Evolutionary conservation across 2,113 vertebrate species (phyloP).

Genomic region (Saiga tatarica): DNA sequence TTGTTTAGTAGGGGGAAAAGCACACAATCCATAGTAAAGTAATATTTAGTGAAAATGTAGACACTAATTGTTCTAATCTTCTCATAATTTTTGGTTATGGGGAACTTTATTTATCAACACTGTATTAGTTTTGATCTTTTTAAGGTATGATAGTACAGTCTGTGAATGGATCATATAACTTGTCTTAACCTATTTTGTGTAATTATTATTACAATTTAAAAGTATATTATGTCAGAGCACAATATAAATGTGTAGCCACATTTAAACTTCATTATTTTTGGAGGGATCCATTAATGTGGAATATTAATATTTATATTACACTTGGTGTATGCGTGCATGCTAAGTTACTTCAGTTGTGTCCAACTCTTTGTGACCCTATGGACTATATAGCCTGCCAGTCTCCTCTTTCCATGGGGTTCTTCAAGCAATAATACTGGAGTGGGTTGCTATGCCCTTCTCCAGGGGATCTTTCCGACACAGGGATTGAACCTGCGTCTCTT

Average conservation of each 20-base stretch:
- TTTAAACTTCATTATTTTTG: slow-evolving; percentile 27
- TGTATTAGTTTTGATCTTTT: neutral
- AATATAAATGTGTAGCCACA: neutral
- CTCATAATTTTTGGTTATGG: neutral
- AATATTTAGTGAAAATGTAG: neutral
- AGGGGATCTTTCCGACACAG: neutral
- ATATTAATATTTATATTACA: neutral
- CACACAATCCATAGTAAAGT: slow-evolving; percentile 49
- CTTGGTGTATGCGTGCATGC: neutral
- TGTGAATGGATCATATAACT: neutral
- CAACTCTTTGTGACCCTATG: neutral
- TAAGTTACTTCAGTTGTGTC: neutral
- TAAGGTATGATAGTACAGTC: neutral
- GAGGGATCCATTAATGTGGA: neutral
- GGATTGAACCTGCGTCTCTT: neutral
- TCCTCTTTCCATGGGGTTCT: neutral
- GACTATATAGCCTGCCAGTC: neutral
- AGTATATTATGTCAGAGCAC: neutral
- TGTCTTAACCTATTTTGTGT: neutral
- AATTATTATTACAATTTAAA: slow-evolving; percentile 24
- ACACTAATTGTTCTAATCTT: neutral
- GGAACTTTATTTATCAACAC: neutral
- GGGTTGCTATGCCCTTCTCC: neutral
- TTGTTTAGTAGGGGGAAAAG: slow-evolving; percentile 46
- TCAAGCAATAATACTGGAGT: neutral